Conservation (phyloP, 1,140 invertebrate species). For the Vanessa tameamea region DNA sequence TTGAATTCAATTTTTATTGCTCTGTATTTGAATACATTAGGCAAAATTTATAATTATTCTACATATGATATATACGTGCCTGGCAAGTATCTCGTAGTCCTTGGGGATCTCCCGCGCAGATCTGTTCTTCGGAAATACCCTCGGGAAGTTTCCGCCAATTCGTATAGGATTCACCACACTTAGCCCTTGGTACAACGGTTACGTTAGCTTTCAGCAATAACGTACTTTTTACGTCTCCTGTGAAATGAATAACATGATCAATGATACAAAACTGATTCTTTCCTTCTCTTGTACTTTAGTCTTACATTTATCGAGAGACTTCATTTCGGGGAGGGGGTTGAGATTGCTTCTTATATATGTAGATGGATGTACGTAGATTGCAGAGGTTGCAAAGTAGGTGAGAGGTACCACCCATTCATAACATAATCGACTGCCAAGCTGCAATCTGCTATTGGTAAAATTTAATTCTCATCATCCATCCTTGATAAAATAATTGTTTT, state of each 20-base stretch:
- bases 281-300: background rate
- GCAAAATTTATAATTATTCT: no score
- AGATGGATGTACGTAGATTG: no score
- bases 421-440: no score
- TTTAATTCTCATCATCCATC: no score
- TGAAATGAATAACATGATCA: conserved; percentile 13
- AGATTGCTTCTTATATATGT: no score
- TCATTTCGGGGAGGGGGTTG: no score
- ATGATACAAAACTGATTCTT: background rate
- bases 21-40: no score
- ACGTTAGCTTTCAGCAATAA: conserved; percentile 81
- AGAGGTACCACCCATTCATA: no score
- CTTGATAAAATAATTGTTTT: no score
- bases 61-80: background rate
- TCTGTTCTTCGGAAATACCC: conserved; percentile 60
- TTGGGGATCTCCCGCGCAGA: conserved; percentile 81
- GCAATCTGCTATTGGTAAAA: no score
- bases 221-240: conserved; percentile 63
- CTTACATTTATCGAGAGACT: background rate
- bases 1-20: no score
- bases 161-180: conserved; percentile 70
- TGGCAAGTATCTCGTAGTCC: conserved; percentile 83
- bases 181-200: conserved; percentile 59
- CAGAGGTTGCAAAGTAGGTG: no score
- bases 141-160: conserved; percentile 52